Base-by-base conservation (phyloP, 2,113 vertebrate species). In the Poeciliopsis occidentalis region DNA sequence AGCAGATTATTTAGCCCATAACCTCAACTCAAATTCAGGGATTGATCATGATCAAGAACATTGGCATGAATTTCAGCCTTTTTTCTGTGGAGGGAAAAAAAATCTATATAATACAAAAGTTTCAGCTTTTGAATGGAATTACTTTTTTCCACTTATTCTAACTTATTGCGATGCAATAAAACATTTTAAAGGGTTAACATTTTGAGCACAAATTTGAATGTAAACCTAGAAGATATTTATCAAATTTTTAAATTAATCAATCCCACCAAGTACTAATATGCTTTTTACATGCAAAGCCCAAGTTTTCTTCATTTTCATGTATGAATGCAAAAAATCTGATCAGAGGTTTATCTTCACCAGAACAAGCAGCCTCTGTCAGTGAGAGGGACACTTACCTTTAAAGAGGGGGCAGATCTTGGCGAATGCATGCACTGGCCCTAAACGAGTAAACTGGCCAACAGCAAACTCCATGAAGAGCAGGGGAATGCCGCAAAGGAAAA, bases 401-500 rank as follows among this genome's bases (percentile, higher is more conserved):
- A 95, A 87, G 37, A 95, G 76, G 15, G 94, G 94, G 47, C 94
- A 95, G 57, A 94, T 83, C 88, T 92, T 93, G 37, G 89, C 77
- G 0, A 95, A 64, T 63, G 91, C 91, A 51, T 93, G 93, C n/a
- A 94, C 92, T 4, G 94, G 90, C 30, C 94, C 94, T 79, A 94
- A 82, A 3, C 69, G 84, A 12, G 91, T 93, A 79, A 93, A 95
- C 87, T 95, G 94, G 1, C 94, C 94, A 5, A 95, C 74, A 4
- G 90, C 34, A 80, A 91, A 95, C 76, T 95, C 94, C 90, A 95
- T 87, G 72, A 92, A 90, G 39, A 95, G 91, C 82, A 95, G 87
- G 30, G 94, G 94, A 64, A 95, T 87, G 47, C 93, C 94, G 75
- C 94, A 95, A 66, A 94, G 63, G 26, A 94, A 12, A 77, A 95